Percentiles rank a stretch among this genome's conserved stretches.
phyloP scores from a whole-genome alignment of 2,888 invertebrate species.

The Stenoptilia bipunctidactyla region DNA sequence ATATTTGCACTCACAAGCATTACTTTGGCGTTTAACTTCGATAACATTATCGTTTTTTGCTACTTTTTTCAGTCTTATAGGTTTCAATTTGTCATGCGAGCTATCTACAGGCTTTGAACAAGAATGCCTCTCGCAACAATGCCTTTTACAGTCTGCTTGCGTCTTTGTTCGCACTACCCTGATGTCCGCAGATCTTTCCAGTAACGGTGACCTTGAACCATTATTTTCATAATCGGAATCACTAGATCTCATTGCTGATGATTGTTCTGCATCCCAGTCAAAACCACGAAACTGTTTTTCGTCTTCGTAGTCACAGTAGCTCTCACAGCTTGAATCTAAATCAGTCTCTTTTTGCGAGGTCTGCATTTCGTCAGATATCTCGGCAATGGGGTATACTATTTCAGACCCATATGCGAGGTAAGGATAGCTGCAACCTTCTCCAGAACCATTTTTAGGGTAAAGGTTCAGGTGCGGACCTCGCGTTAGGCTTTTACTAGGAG shows the following conservation, averaged over 20 bases:
- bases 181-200: conserved; percentile 64
- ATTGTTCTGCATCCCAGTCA: conserved; percentile 63
- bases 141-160: conserved; percentile 44
- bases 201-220: conserved; percentile 78
- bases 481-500: conserved; percentile 78
- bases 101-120: conserved; percentile 36
- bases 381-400: conserved; percentile 86
- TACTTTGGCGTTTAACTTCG: conserved; percentile 29
- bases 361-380: conserved; percentile 85
- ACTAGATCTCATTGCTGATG: conserved; percentile 58
- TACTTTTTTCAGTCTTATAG: conserved; percentile 54
- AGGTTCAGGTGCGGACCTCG: conserved; percentile 79
- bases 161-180: conserved; percentile 51
- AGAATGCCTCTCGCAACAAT: conserved; percentile 44
- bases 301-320: conserved; percentile 74
- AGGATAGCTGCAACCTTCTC: conserved; percentile 83
- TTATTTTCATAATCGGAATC: conserved; percentile 79
- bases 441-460: conserved; percentile 74
- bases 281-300: conserved; percentile 67
- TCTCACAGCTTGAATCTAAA: conserved; percentile 70
- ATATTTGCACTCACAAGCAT: conserved; percentile 44
- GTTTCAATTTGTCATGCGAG: conserved; percentile 47
- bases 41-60: conserved; percentile 37
- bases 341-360: conserved; percentile 76
- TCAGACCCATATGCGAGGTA: conserved; percentile 77